Evolutionary conservation across 92 coral and sea anemone genomes (phyloP).

Genomic region (Virgularia gustaviana): DNA sequence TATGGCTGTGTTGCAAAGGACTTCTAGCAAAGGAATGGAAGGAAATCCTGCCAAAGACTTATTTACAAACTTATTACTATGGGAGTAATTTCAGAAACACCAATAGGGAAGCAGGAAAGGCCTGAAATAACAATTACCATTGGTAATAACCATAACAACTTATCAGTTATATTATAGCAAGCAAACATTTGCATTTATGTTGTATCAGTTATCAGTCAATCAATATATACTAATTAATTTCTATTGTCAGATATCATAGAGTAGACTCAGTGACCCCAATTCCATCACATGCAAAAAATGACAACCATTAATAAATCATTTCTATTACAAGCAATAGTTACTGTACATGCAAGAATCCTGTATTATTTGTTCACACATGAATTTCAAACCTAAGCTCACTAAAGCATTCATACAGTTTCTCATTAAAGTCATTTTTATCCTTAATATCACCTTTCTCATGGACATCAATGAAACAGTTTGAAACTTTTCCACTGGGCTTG

Average conservation of each 20-base stretch:
- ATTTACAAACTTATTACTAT: background rate
- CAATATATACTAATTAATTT: background rate
- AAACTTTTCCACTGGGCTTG: background rate
- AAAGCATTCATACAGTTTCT: background rate
- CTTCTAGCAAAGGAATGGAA: background rate
- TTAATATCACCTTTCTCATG: background rate
- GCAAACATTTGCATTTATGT: background rate
- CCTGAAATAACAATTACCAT: background rate
- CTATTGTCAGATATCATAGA: no score
- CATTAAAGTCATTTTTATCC: background rate
- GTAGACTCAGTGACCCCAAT: no score
- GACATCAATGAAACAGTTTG: no score
- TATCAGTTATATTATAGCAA: background rate
- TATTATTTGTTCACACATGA: no score
- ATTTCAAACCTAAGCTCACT: no score
- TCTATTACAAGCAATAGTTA: no score
- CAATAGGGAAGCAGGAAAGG: background rate
- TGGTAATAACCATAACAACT: background rate
- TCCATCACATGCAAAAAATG: no score
- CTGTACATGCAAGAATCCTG: no score
- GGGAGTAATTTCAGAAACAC: background rate
- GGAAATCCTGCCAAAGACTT: background rate
- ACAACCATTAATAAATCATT: no score
- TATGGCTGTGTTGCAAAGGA: background rate
- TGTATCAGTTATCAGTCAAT: background rate